Evolutionary conservation across 2,113 vertebrate species (phyloP), one percentile per base, ranked within the genome.

Genomic region (Callorhinus ursinus): DNA sequence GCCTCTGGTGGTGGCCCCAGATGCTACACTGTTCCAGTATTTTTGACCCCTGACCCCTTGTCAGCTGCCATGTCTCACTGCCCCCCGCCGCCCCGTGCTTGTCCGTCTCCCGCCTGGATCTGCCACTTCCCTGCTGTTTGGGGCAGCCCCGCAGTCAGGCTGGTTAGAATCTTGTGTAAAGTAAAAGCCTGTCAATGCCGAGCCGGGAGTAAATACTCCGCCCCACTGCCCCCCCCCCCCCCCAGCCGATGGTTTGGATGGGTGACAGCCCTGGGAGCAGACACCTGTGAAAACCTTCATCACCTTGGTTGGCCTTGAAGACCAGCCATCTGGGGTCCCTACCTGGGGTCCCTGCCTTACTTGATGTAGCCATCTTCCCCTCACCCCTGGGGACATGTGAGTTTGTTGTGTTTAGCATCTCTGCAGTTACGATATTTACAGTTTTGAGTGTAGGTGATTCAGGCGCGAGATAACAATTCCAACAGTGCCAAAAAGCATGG

Each of bases 201-300:
- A 26, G 33, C 11, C 2, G 28, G 59, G 24, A 3, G 31, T 26
- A 0, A 10, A 1, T 0, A 46, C 46, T 46, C 46, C 46, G 7
- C 46, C 7, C 46, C 46, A 9, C 46, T 46, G 14, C 65, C 55
- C 55, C 2, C 31, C 65, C 55, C 12, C 36, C 12, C 22, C 2
- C 5, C 7, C 22, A 46, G 81, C 42, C 28, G 5, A 10, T 1
- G 51, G n/a, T 36, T 13, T 12, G 86, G 86, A 16, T 2, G 1
- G 79, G 15, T 4, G 13, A 36, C 0, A 11, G 18, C 33, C 22
- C 5, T 1, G 1, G 8, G 15, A 14, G 18, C 0, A 4, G 39
- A 51, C 39, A 36, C 63, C 18, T 19, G 7, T 24, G 51, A 12
- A 13, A 46, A 19, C 36, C 65, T 31, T 22, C 42, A 0, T n/a